Percentiles rank a stretch among this genome's conserved stretches.
phyloP scores from a whole-genome alignment of 2,797 vertebrate genomes.

The Darevskia nairensis region DNA sequence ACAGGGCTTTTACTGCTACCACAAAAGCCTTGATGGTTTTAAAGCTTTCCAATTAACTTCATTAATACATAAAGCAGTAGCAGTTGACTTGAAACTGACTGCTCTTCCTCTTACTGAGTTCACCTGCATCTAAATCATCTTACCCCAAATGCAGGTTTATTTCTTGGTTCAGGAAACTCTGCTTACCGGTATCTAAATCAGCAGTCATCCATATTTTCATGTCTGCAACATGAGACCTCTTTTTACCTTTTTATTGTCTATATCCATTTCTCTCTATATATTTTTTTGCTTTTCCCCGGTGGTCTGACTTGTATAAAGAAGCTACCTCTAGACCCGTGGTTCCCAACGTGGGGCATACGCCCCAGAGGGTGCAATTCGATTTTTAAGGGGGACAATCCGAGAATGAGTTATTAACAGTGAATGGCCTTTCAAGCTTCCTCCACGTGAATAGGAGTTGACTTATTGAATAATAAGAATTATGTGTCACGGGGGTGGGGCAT shows the following conservation, averaged over 20 bases:
- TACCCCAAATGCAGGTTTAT: not conserved
- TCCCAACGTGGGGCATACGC: too few species aligned
- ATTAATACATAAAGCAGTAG: not conserved
- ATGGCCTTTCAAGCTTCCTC: too few species aligned
- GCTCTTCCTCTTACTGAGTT: not conserved
- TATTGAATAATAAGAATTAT: too few species aligned
- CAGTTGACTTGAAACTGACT: not conserved
- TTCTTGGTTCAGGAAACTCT: not conserved
- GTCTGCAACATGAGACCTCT: not conserved
- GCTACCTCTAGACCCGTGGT: too few species aligned
- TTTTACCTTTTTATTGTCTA: not conserved
- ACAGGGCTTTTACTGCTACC: not conserved
- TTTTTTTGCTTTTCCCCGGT: too few species aligned
- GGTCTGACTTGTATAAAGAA: too few species aligned
- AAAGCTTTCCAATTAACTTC: slow-evolving; percentile 17
- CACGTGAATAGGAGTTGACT: too few species aligned
- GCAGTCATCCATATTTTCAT: not conserved
- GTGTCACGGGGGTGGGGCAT: too few species aligned
- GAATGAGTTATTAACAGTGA: too few species aligned
- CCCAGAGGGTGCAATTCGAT: too few species aligned
- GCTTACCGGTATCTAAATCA: not conserved
- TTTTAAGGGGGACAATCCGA: too few species aligned
- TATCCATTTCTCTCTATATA: not conserved
- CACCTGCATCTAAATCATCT: not conserved
- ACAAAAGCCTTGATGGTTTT: not conserved